Evolutionary conservation across 2,888 invertebrate genomes (phyloP).

Genomic region (Dasypogon diadema): DNA sequence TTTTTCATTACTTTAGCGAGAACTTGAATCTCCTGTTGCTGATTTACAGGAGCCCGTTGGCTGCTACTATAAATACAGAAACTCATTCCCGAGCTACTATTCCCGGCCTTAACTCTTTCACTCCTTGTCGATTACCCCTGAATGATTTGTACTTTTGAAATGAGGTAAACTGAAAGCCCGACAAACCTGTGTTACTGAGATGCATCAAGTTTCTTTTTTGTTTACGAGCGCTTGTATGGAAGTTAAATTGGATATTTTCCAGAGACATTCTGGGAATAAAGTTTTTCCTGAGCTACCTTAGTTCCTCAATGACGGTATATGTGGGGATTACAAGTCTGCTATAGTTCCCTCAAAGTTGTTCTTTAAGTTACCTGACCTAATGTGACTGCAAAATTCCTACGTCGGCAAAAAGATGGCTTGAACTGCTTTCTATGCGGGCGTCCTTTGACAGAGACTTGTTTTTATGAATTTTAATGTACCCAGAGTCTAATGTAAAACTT

Average conservation of each 20-base stretch:
- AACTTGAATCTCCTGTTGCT: constrained; percentile 43
- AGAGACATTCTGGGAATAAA: constrained; percentile 24
- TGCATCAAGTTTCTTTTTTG: constrained; percentile 21
- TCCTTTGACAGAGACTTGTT: too few relatives aligned
- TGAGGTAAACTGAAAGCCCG: constrained; percentile 22
- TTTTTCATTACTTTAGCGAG: constrained; percentile 39
- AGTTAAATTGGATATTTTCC: constrained; percentile 45
- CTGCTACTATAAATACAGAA: constrained; percentile 37
- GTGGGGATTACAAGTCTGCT: too few relatives aligned
- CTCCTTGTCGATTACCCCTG: constrained; percentile 43
- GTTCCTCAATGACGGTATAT: neutral
- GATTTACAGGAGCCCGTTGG: constrained; percentile 25
- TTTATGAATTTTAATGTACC: too few relatives aligned
- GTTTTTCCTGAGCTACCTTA: neutral
- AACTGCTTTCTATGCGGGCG: too few relatives aligned
- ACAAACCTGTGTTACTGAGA: constrained; percentile 30
- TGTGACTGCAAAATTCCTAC: too few relatives aligned
- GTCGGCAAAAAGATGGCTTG: too few relatives aligned
- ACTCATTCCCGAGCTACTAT: constrained; percentile 23
- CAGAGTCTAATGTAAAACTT: too few relatives aligned
- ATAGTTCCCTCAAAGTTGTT: too few relatives aligned
- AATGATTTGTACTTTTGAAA: constrained; percentile 45
- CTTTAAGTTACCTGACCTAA: too few relatives aligned
- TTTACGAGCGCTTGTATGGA: constrained; percentile 9
- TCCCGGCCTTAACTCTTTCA: constrained; percentile 31